Conservation (phyloP, 2,113 vertebrate genomes). For the Oreochromis spilurus region DNA sequence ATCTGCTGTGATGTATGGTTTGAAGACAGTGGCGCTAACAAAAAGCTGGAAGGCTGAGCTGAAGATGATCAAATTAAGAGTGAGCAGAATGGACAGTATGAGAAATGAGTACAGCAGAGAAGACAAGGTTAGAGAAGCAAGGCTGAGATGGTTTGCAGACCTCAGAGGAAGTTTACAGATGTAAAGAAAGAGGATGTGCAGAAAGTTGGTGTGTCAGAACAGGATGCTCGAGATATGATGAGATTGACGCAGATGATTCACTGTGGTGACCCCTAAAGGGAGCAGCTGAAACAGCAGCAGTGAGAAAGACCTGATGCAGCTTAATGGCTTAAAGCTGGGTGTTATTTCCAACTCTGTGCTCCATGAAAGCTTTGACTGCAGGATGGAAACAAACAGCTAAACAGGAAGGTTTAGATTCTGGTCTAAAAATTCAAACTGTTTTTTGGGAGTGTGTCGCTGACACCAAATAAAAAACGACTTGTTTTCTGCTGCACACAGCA, state of each 20-base stretch:
- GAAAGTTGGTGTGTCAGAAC: neutral
- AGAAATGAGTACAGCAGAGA: neutral
- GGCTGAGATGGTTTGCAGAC: neutral
- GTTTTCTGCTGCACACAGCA: neutral
- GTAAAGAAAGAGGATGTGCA: neutral
- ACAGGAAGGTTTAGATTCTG: conserved; percentile 21
- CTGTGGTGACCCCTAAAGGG: neutral
- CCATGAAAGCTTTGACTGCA: neutral
- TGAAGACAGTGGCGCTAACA: fast-evolving
- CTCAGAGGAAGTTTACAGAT: fast-evolving
- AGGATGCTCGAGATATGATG: neutral
- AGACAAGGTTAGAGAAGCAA: neutral
- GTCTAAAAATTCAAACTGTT: conserved; percentile 21
- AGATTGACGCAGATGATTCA: fast-evolving
- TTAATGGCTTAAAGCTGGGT: conserved; percentile 18
- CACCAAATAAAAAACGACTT: neutral
- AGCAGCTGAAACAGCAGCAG: neutral
- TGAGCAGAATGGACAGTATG: neutral
- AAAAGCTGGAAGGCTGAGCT: neutral
- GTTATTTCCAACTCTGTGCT: conserved; percentile 34
- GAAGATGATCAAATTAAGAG: neutral
- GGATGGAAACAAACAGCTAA: conserved; percentile 50
- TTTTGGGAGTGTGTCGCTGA: conserved; percentile 19
- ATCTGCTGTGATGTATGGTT: neutral
- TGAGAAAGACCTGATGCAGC: conserved; percentile 6